Conservation (phyloP, 2,888 invertebrate species). For the Diarsia brunnea region DNA sequence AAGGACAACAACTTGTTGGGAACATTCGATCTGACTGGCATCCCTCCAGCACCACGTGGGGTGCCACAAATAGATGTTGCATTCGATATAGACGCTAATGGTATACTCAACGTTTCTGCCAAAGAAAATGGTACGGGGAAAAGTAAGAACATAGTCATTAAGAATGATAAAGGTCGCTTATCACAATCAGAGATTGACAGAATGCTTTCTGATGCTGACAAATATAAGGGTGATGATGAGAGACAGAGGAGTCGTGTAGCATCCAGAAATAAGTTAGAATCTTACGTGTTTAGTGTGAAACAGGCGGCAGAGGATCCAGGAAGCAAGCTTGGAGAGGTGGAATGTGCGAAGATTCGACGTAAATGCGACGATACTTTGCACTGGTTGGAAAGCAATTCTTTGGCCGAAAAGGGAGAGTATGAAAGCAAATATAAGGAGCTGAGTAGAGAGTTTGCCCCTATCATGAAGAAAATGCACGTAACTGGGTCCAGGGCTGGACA, state of each 20-base stretch:
- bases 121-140: constrained; percentile 92
- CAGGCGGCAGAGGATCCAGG: constrained; percentile 92
- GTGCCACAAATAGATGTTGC: constrained; percentile 93
- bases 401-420: constrained; percentile 93
- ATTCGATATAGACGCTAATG: constrained; percentile 94
- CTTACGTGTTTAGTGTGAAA: constrained; percentile 92
- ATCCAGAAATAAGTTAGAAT: constrained; percentile 93
- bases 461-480: constrained; percentile 91
- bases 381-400: constrained; percentile 93
- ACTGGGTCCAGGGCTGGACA: constrained; percentile 73
- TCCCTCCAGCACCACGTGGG: constrained; percentile 92
- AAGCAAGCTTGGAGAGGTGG: constrained; percentile 90
- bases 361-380: constrained; percentile 91
- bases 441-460: constrained; percentile 79
- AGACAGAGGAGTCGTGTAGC: constrained; percentile 92
- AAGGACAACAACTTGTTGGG: constrained; percentile 94
- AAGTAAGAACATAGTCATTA: constrained; percentile 94
- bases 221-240: constrained; percentile 93
- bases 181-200: constrained; percentile 96
- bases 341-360: constrained; percentile 88
- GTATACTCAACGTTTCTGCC: constrained; percentile 95
- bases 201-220: constrained; percentile 94
- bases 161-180: constrained; percentile 95
- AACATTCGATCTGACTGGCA: constrained; percentile 92
- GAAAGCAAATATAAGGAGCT: constrained; percentile 89